A percentile compares a stretch with the other conserved stretches of the same genome.
Evolutionary conservation across 2,113 vertebrate genomes (phyloP).

Genomic region (Bagarius yarrelli): DNA sequence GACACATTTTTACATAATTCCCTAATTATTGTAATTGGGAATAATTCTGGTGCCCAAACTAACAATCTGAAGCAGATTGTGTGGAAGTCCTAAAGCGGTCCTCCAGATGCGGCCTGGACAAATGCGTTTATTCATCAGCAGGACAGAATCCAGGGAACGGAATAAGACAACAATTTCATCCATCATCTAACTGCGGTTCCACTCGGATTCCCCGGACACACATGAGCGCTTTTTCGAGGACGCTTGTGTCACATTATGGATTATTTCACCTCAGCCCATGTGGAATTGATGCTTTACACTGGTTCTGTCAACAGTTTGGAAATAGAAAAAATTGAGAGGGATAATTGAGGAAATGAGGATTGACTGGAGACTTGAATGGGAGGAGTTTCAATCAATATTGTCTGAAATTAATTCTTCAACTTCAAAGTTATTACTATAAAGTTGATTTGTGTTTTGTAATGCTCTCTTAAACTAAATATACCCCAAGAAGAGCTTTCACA

Average conservation of each 20-base stretch:
- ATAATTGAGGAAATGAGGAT: neutral
- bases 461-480: neutral
- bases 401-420: neutral
- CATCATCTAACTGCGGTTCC: conserved; percentile 14
- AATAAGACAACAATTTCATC: conserved; percentile 9
- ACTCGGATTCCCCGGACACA: neutral
- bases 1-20: neutral
- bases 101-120: neutral
- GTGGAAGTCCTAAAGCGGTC: neutral
- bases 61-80: neutral
- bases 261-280: conserved; percentile 5
- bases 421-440: neutral
- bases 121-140: neutral
- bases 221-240: neutral
- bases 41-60: neutral
- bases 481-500: no score
- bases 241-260: conserved; percentile 16
- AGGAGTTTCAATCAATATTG: neutral
- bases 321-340: neutral
- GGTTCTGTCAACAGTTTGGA: neutral
- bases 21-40: neutral
- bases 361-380: neutral
- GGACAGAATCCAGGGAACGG: conserved; percentile 12
- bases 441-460: neutral
- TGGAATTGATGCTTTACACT: neutral